phyloP scores from a whole-genome alignment of 2,113 vertebrate species.

The Epinephelus fuscoguttatus region DNA sequence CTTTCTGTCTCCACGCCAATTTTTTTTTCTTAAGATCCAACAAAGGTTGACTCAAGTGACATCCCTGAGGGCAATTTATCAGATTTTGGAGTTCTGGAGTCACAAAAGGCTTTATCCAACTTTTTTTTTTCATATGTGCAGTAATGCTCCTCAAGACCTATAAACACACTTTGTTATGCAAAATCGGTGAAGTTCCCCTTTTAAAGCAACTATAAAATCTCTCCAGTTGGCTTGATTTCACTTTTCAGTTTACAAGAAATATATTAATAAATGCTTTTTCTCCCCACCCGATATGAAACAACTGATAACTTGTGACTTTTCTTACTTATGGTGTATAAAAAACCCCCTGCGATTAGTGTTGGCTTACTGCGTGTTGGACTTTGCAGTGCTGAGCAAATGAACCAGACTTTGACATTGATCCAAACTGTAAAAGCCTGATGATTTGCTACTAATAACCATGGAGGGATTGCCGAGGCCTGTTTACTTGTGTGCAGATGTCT shows the following conservation, averaged over 20 bases:
- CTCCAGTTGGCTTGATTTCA: neutral
- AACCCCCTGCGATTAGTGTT: neutral
- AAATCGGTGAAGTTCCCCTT: neutral
- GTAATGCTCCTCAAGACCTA: neutral
- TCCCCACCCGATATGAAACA: neutral
- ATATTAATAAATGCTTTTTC: neutral
- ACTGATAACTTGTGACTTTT: neutral
- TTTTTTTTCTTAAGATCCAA: neutral
- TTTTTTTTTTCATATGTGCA: neutral
- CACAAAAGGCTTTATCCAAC: too few relatives aligned
- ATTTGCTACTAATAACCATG: conserved; percentile 68
- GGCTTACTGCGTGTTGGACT: conserved; percentile 26
- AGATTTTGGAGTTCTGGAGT: too few relatives aligned
- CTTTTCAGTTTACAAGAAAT: neutral
- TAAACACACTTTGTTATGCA: conserved; percentile 1
- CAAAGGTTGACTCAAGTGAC: neutral
- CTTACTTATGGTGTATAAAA: neutral
- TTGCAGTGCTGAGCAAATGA: conserved; percentile 29
- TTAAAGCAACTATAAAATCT: neutral
- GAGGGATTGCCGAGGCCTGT: conserved; percentile 52
- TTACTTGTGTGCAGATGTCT: conserved; percentile 73
- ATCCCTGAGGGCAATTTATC: neutral
- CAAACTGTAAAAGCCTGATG: conserved; percentile 67
- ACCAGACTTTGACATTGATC: conserved; percentile 54
- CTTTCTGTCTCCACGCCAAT: neutral